Evolutionary conservation across 2,888 invertebrate species (phyloP).

Genomic region (Platypus cylindrus): DNA sequence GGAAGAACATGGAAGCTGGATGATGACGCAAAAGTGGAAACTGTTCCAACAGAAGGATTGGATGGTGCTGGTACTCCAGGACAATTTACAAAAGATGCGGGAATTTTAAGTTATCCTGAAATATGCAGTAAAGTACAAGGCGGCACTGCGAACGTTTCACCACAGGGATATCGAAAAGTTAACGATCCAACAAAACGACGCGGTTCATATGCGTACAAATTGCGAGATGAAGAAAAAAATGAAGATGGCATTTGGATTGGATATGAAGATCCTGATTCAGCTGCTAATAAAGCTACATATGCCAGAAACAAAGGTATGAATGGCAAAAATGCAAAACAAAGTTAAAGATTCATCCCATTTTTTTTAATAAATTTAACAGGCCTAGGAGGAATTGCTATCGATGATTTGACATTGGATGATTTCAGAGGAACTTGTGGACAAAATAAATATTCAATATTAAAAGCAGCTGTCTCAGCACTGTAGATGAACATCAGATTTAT

Average conservation of each 20-base stretch:
- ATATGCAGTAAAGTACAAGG: conserved; percentile 57
- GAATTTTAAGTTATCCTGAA: conserved; percentile 63
- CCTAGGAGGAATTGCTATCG: conserved; percentile 63
- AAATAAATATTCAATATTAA: conserved; percentile 62
- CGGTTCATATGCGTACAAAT: conserved; percentile 63
- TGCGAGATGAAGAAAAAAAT: conserved; percentile 46
- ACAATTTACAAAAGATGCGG: conserved; percentile 53
- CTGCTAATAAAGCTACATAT: conserved; percentile 59
- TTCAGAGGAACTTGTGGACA: conserved; percentile 65
- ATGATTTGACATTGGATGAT: conserved; percentile 63
- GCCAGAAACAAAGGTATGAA: conserved; percentile 46
- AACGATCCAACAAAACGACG: conserved; percentile 66
- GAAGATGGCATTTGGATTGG: conserved; percentile 66
- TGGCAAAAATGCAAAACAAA: too few relatives aligned
- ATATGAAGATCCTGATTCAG: conserved; percentile 67
- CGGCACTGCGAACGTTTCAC: conserved; percentile 33
- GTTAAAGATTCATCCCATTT: neutral
- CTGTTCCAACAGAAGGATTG: conserved; percentile 54
- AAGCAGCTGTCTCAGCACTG: conserved; percentile 40
- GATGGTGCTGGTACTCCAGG: conserved; percentile 60
- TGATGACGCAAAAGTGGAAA: conserved; percentile 56
- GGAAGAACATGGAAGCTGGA: conserved; percentile 66
- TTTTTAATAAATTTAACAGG: too few relatives aligned
- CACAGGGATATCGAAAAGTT: conserved; percentile 55
- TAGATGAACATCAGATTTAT: conserved; percentile 11